Conservation (phyloP, 64 coral and sea anemone species). For the Montipora efflorescens region DNA sequence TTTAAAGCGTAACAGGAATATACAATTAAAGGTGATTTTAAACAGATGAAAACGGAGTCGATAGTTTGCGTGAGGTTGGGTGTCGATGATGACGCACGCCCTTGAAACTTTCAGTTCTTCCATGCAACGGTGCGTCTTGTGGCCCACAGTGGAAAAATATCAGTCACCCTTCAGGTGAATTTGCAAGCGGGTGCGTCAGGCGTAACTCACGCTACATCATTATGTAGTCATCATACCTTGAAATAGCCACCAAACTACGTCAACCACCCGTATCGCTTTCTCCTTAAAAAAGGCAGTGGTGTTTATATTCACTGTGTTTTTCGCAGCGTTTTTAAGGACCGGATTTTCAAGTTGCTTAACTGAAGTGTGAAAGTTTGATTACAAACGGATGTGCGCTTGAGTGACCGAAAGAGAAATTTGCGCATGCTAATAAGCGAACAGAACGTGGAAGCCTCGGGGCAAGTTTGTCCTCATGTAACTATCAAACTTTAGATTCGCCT, state of each 20-base stretch:
- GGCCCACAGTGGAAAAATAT: slow-evolving; percentile 21
- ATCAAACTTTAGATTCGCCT: neutral
- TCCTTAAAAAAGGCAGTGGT: neutral
- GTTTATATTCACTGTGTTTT: slow-evolving; percentile 37
- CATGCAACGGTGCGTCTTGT: slow-evolving; percentile 31
- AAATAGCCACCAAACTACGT: slow-evolving; percentile 14
- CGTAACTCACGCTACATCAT: slow-evolving; percentile 20
- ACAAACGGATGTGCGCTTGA: slow-evolving; percentile 59
- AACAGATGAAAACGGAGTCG: neutral
- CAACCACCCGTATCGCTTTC: slow-evolving; percentile 14
- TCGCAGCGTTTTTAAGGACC: slow-evolving; percentile 1
- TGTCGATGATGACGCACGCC: slow-evolving; percentile 16
- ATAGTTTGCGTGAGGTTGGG: slow-evolving; percentile 35
- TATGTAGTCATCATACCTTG: slow-evolving; percentile 4
- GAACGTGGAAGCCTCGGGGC: slow-evolving; percentile 36
- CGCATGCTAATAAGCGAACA: slow-evolving; percentile 12
- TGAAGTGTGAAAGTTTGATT: slow-evolving; percentile 57
- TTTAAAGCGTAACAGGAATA: neutral
- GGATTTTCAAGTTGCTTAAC: slow-evolving; percentile 48
- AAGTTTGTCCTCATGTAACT: neutral
- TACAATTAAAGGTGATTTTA: neutral
- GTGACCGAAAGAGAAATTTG: neutral
- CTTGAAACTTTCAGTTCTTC: slow-evolving; percentile 34
- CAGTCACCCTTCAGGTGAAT: neutral
- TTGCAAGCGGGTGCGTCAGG: slow-evolving; percentile 14